Base-by-base conservation (phyloP, 2,797 vertebrate species). In the Gambusia yucatana region DNA sequence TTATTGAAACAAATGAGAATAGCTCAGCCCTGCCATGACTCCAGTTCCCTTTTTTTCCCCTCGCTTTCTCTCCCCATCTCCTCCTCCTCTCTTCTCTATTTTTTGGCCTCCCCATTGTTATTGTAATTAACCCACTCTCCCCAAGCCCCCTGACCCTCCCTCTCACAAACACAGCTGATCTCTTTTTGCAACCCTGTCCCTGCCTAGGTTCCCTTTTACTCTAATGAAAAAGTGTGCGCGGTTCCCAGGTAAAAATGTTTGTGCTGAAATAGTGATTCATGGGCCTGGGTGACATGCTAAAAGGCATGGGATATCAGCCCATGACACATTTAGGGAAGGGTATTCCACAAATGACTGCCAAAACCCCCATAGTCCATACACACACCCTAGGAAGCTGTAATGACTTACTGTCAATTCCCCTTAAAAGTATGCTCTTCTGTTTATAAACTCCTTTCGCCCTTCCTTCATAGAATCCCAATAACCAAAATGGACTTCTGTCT, bases 1-100 rank as follows among this genome's bases (percentile, higher is more conserved):
- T 95, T 95, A 95, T 95, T 95, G 94, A 96, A 96, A 96, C 93
- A 96, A 96, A 96, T 95, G 94, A 95, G 94, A 91, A 90, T 83
- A 76, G 88, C 88, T 91, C 89, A 77, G 89, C 89, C 79, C 81
- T 86, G 89, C 89, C 91, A 87, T 88, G 69, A 86, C 48, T 47
- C 28, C 65, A 77, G 76, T 82, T 75, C 70, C 33, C 55, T 65
- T 65, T 72, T 67, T 83, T 79, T 25, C 55, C 82, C 82, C 25
- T 63, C 8, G 16, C 61, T 22, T 14, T 52, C 10, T 36, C 48
- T 55, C 50, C 36, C 20, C 22, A 16, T 57, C 36, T 28, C 67
- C 10, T 69, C 73, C 55, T 57, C 67, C 10, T 69, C 55, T 41
- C 17, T 4, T 59, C 25, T 84, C 86, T 78, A 86, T 91, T 89